These are phyloP conservation scores for Pongo pygmaeus DNA, from an alignment of 2,113 vertebrate species.

Conservation along the genomic window DNA sequence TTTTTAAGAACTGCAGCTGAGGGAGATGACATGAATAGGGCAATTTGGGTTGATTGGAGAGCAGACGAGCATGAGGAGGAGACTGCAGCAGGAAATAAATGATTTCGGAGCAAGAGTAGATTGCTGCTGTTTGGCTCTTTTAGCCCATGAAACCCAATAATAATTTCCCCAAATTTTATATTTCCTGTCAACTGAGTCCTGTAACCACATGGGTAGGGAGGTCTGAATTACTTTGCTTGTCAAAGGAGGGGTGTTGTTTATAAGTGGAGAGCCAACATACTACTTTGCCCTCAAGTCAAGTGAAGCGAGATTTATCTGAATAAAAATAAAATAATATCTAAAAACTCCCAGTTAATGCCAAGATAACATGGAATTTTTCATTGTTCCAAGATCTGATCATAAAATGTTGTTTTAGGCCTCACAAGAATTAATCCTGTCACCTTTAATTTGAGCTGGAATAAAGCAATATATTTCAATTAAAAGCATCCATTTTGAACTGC, in stretches of 20 bases:
- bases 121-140: constrained; percentile 34
- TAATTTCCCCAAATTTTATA: constrained; percentile 48
- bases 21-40: not conserved
- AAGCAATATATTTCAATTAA: not conserved
- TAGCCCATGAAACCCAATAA: constrained; percentile 50
- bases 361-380: not conserved
- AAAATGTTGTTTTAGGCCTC: not conserved
- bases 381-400: not conserved
- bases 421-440: not conserved
- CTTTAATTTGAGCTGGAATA: not conserved
- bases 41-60: constrained; percentile 23
- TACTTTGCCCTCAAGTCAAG: constrained; percentile 25
- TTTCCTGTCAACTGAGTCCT: constrained; percentile 31
- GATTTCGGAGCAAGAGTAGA: constrained; percentile 30
- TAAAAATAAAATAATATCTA: not conserved
- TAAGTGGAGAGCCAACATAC: not conserved
- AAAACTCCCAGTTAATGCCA: not conserved
- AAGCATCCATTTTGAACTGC: not conserved
- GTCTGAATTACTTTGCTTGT: constrained; percentile 53
- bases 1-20: constrained; percentile 39
- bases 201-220: constrained; percentile 38
- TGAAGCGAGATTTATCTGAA: not conserved
- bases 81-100: constrained; percentile 46
- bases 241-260: constrained; percentile 50
- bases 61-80: not conserved